Percentiles rank a stretch among this genome's conserved stretches.
These are phyloP conservation scores for Drosophila sordidula DNA, from an alignment of 2,888 invertebrate genomes.

Conservation along the genomic window DNA sequence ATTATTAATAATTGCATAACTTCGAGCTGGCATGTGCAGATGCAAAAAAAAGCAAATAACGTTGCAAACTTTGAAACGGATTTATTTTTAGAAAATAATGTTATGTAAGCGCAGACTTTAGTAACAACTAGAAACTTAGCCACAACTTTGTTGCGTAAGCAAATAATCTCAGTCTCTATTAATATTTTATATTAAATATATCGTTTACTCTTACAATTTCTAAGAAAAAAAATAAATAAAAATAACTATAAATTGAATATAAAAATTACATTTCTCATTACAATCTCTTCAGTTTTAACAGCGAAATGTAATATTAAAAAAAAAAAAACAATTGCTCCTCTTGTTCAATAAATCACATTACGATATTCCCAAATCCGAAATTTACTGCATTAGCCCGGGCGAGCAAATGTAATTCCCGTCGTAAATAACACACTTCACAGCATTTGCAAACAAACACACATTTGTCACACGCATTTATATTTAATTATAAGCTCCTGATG, in stretches of 20 bases:
- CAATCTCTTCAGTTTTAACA: neutral
- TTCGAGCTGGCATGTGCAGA: neutral
- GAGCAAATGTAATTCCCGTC: slow-evolving; percentile 6
- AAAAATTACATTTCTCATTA: neutral
- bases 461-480: slow-evolving; percentile 62
- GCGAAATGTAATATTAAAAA: no score
- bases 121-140: no score
- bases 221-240: no score
- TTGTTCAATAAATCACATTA: slow-evolving; percentile 16
- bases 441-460: slow-evolving; percentile 37
- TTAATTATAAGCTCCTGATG: slow-evolving; percentile 52
- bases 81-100: neutral
- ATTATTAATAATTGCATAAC: slow-evolving; percentile 18
- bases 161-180: no score
- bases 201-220: no score
- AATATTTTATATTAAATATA: no score
- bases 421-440: slow-evolving; percentile 1
- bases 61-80: neutral
- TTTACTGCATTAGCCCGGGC: slow-evolving; percentile 1
- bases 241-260: no score
- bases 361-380: neutral
- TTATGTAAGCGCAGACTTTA: neutral
- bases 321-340: no score
- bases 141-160: no score
- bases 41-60: no score